Evolutionary conservation across 2,797 vertebrate genomes (phyloP).

Genomic region (Lemur catta): DNA sequence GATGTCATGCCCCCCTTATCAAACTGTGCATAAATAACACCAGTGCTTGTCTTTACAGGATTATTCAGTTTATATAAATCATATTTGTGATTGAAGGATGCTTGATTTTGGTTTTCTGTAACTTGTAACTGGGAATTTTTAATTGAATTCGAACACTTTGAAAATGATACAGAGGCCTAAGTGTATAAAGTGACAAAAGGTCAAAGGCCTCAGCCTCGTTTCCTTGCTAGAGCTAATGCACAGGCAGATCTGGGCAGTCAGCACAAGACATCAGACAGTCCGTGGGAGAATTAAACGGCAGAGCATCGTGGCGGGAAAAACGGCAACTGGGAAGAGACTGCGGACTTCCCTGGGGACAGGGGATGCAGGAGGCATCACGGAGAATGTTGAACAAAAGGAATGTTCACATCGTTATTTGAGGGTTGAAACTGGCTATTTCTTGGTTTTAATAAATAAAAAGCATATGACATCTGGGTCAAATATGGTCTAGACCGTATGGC

Average conservation of each 20-base stretch:
- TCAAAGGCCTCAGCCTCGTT: neutral
- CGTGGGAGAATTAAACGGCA: accelerated
- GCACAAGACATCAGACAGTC: neutral
- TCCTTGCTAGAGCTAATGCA: neutral
- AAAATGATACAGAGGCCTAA: neutral
- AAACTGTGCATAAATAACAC: no score
- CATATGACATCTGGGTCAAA: neutral
- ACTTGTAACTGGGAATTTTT: neutral
- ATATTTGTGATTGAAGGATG: neutral
- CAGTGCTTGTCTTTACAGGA: neutral
- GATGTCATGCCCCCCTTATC: neutral
- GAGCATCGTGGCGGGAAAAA: neutral
- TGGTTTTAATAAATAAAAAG: neutral
- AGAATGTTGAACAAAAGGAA: neutral
- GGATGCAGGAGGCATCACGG: no score
- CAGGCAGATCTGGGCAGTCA: neutral
- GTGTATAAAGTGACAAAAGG: neutral
- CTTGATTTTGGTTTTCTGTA: neutral
- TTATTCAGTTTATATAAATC: neutral
- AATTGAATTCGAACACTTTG: neutral
- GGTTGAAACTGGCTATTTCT: neutral
- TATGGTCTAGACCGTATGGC: neutral
- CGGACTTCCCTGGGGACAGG: neutral
- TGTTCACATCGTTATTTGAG: neutral
- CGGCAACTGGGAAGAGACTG: neutral